Base-by-base conservation (phyloP, 2,888 invertebrate species). In the Tetragonula carbonaria region DNA sequence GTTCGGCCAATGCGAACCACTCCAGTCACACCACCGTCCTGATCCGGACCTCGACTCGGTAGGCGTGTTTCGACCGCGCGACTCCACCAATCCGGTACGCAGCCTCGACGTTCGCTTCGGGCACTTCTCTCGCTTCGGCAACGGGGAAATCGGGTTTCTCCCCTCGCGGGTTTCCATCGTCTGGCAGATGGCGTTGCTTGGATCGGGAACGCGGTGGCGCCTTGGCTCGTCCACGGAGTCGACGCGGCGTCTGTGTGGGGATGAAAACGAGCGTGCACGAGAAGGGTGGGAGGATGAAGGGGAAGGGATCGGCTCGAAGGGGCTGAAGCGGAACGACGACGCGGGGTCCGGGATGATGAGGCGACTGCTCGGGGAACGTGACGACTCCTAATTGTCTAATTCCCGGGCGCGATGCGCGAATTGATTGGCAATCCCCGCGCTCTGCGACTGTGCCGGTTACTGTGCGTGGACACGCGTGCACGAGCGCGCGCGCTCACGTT, bases 351-450 rank as follows among this genome's bases (percentile, higher is more conserved):
- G 86, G 85, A 88, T 81, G 88, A 89, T 67, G 85, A 84, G 85
- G 85, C 86, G 74, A 87, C 85, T 82, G 81, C 85, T 87, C 86
- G 87, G 88, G 89, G 91, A 93, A 94, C 94, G 94, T 94, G 94
- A 94, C 94, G 94, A 94, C 93, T 94, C 94, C 94, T 94, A 94
- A 94, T 94, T 94, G 94, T 94, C 94, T 94, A 94, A 94, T 94
- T 94, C 94, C 93, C 94, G 93, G 92, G 93, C 92, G 91, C 91
- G 91, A 91, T 92, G 92, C 92, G 91, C 92, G 92, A 92, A 94
- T 94, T 93, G 93, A 94, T 94, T 92, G 93, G 91, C 92, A 91
- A 92, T 93, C 90, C 87, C 57, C 14, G 57, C n/a, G 57, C 45
- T 50, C 74, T 76, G 76, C 72, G 74, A 55, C 53, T 65, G 71